Evolutionary conservation across 2,888 invertebrate genomes (phyloP), one percentile per base, ranked within the genome.

Genomic region (Beris morrisii): DNA sequence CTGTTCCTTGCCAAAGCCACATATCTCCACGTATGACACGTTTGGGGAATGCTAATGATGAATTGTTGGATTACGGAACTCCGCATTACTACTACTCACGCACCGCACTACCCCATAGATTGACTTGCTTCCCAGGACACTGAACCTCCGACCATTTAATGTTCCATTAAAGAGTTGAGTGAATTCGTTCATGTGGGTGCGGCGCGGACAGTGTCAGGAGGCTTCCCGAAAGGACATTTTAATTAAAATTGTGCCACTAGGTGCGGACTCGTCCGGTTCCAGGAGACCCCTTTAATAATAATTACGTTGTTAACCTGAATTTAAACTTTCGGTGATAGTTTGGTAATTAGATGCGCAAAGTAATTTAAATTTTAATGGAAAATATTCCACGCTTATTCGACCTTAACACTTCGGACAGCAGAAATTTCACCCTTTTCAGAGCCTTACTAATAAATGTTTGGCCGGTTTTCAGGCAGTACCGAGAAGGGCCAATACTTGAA

Each of bases 201-300:
- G 56, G 13, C 0, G 9, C 56, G 38, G 9, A 31, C 30, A 12
- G 30, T n/a, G 31, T 30, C 15, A n/a, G 43, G 46, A 9, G 30
- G 15, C 5, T 38, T 13, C 38, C 61, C 38, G 38, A 61, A 52
- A 50, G 61, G 38, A 61, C 32, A 50, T 32, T 61, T 61, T 61
- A 61, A 61, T 61, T 61, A 61, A 61, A 61, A 61, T 52, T 61
- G 61, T 61, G 52, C 61, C 52, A 52, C 22, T 50, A 61, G 61
- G 61, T 61, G 61, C 43, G 61, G 61, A 38, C 28, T 38, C 22
- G 30, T 59, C 32, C 48, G 30, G 13, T 43, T 46, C 48, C 31
- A 5, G n/a, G 46, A 11, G 11, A 13, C 45, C 30, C n/a, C 31
- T 48, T 15, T n/a, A 22, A 13, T 46, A 12, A 58, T 46, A 59